Evolutionary conservation across 1,140 invertebrate species (phyloP), one percentile per base, ranked within the genome.

Genomic region (Aphis craccivora): DNA sequence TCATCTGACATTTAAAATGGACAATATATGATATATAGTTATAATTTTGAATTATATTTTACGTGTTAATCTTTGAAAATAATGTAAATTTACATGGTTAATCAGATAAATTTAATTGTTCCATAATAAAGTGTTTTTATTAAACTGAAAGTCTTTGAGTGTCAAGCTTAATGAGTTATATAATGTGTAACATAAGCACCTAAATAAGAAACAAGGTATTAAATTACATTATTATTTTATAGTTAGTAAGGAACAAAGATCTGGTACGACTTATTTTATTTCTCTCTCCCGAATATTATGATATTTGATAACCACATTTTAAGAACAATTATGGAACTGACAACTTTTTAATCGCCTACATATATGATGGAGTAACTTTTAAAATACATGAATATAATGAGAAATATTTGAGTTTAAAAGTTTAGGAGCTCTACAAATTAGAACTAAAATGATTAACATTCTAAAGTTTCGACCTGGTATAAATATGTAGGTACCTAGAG

Each of bases 141-240:
- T 90, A 90, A 90, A 67, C 43, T 67, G 37, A 90, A 90, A 60
- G 14, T 67, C 35, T 90, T 14, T 18, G 14, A 90, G 25, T 67
- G 55, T 90, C 25, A 67, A 90, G 53, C 30, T 90, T 67, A 67
- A 67, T 90, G 35, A 60, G 25, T 90, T 55, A 60, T 90, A 55
- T 55, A 89, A 55, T 89, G 35, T 89, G 51, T 90, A 60, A 90
- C 53, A 90, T 90, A 60, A 60, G 60, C 40, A 90, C 37, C 40
- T 43, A 25, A 90, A 90, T 90, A 90, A 67, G 23, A 55, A 89
- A 89, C 55, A 89, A 89, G 55, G 37, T 45, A 67, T 90, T 45
- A 60, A 14, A 43, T 90, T 60, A 67, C 37, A 90, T 90, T 90
- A 67, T 90, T 43, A 90, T 90, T 90, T 90, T 60, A 90, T 67